Evolutionary conservation across 2,113 vertebrate species (phyloP).

Genomic region (Sorex fumeus): DNA sequence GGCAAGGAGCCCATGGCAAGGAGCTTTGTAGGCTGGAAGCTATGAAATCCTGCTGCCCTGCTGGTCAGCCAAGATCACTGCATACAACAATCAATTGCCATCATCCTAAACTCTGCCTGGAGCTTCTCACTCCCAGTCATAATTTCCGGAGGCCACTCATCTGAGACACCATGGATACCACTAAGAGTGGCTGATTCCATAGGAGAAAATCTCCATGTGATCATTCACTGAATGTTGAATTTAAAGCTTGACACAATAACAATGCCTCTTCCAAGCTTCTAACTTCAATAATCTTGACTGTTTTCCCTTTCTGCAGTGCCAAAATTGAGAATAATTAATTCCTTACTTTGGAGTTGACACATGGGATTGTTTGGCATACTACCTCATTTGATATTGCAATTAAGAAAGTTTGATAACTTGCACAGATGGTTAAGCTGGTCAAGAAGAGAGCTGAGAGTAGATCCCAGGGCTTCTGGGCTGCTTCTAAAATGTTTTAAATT

Average conservation of each 20-base stretch:
- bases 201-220: not conserved
- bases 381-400: not conserved
- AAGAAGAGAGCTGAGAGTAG: conserved; percentile 1
- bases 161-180: not conserved
- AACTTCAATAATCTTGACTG: not conserved
- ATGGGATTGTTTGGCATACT: not conserved
- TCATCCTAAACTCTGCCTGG: not conserved
- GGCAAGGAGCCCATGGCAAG: not conserved
- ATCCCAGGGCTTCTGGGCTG: not conserved
- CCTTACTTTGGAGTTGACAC: not conserved
- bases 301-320: conserved; percentile 12
- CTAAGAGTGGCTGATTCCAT: not conserved
- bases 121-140: not conserved
- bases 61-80: not conserved
- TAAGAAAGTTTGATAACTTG: not conserved
- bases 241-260: not conserved
- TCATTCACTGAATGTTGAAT: not conserved
- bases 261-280: not conserved
- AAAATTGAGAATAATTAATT: conserved; percentile 27
- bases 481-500: not conserved
- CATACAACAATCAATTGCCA: not conserved
- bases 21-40: not conserved
- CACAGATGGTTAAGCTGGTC: not conserved
- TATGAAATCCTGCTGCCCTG: not conserved
- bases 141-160: not conserved